Evolutionary conservation across 2,797 vertebrate genomes (phyloP).

Genomic region (Cynodonichthys magdalenae): DNA sequence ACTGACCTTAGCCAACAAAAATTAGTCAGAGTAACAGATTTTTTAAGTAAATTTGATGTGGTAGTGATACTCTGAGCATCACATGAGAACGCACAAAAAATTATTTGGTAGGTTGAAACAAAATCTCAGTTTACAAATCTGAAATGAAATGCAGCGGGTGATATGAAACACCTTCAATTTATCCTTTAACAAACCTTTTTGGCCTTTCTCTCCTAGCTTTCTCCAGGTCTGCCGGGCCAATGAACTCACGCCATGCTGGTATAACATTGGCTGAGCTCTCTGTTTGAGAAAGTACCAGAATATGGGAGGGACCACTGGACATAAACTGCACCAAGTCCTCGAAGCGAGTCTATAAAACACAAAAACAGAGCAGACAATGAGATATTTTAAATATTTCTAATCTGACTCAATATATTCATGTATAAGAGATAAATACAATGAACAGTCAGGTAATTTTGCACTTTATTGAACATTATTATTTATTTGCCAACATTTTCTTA

Average conservation of each 20-base stretch:
- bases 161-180: too few species aligned
- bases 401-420: not conserved
- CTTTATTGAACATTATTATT: constrained; percentile 9
- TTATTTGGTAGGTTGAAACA: too few species aligned
- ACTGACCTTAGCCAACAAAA: too few species aligned
- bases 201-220: constrained; percentile 84
- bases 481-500: constrained; percentile 16
- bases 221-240: constrained; percentile 83
- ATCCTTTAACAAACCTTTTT: constrained; percentile 77
- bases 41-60: too few species aligned
- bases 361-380: constrained; percentile 32
- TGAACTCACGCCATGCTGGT: constrained; percentile 82
- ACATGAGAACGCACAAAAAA: too few species aligned
- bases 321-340: constrained; percentile 86
- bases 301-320: constrained; percentile 85
- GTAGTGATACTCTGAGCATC: too few species aligned
- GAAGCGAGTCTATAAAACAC: constrained; percentile 79
- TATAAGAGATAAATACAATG: not conserved
- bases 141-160: too few species aligned
- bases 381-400: not conserved
- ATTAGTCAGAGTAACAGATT: too few species aligned
- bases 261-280: constrained; percentile 77
- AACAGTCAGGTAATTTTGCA: not conserved
- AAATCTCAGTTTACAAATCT: too few species aligned
- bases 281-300: constrained; percentile 83